Evolutionary conservation across 2,113 vertebrate genomes (phyloP).

Genomic region (Laterallus jamaicensis): DNA sequence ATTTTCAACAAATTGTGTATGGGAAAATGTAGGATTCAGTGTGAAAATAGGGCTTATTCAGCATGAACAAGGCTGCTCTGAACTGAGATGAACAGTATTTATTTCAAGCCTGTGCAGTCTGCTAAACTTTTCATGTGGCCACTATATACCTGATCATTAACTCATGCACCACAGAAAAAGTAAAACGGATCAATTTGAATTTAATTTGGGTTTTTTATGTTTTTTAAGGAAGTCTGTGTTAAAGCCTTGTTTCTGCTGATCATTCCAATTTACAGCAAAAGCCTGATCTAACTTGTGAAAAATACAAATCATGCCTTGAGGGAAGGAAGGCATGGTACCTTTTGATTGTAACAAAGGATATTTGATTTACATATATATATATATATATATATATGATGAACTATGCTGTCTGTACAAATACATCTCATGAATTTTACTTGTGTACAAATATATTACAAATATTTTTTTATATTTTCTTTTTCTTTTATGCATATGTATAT

Average conservation of each 20-base stretch:
- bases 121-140: not conserved
- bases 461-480: not conserved
- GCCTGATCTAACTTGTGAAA: not conserved
- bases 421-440: not conserved
- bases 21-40: not conserved
- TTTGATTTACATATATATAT: not conserved
- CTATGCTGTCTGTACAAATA: too few relatives aligned
- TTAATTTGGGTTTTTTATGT: not conserved
- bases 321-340: fast-evolving
- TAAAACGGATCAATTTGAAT: not conserved
- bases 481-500: not conserved
- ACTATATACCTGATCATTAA: not conserved
- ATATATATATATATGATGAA: not conserved
- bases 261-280: not conserved
- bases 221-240: not conserved
- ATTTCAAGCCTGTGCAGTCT: not conserved
- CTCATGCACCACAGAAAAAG: not conserved
- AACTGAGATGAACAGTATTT: not conserved
- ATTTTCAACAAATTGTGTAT: not conserved
- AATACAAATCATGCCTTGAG: not conserved
- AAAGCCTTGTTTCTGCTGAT: not conserved
- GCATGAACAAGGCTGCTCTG: not conserved
- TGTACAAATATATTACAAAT: not conserved
- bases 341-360: not conserved
- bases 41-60: not conserved